Base-by-base conservation (phyloP, 2,113 vertebrate genomes). In the Grammomys dolichurus region DNA sequence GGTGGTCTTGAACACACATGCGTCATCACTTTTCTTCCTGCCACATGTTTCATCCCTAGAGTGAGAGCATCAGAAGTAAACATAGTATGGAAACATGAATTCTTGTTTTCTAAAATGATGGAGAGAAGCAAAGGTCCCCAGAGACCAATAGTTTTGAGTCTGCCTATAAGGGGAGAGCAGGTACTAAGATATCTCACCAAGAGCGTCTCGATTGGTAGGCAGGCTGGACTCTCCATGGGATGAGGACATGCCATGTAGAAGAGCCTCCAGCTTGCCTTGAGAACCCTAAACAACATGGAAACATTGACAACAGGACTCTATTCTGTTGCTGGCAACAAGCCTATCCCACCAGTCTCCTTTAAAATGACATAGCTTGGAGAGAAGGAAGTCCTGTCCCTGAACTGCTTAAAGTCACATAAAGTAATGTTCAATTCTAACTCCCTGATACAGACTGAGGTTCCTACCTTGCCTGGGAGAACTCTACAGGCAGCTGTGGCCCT, bases 241-340 rank as follows among this genome's bases (percentile, higher is more conserved):
- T 85, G 77, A 54, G 86, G 67, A 70, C 72, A 96, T 90, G 96
- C 77, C 48, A 11, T 82, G 2, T 48, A 40, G 89, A 97, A 97
- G 97, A 93, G 73, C 88, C 63, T 95, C 97, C 97, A 69, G 73
- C 97, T 95, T 96, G 97, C 97, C 94, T 97, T 96, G 48, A 94
- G 95, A 97, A 97, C 84, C 72, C 97, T 91, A 69, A 89, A 75
- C 89, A 97, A 97, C 97, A 96, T 97, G 81, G 73, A 72, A 81
- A 95, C 89, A 96, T 97, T 36, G 22, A 96, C 77, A 87, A 91
- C 36, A 76, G 33, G 11, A 24, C 67, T 88, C 10, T 51, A 40
- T 13, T 56, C 40, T 73, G 17, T 63, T 17, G 40, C 40, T 63
- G 46, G 26, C 11, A 28, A 28, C 7, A 7, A 54, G 6, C 7